phyloP scores from a whole-genome alignment of 2,888 invertebrate species.

The Urechis unicinctus region DNA sequence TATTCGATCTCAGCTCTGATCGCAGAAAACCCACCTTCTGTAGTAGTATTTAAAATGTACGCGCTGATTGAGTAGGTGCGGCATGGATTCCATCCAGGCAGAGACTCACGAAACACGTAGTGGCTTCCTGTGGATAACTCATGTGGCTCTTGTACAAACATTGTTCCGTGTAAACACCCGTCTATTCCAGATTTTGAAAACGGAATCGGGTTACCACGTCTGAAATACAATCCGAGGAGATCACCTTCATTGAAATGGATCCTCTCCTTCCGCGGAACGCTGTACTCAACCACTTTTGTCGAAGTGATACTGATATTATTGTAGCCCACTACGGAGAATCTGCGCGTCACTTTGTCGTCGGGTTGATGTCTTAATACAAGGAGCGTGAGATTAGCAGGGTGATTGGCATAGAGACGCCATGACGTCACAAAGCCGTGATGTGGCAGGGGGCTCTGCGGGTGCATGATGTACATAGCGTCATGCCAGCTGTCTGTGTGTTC shows the following conservation, averaged over 20 bases:
- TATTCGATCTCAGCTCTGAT: too few relatives aligned
- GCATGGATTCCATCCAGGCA: slow-evolving; percentile 11
- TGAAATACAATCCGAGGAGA: slow-evolving; percentile 8
- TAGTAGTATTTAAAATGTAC: slow-evolving; percentile 8
- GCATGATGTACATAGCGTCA: background rate
- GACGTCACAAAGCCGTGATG: background rate
- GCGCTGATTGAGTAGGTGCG: slow-evolving; percentile 8
- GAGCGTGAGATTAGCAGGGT: background rate
- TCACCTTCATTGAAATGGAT: slow-evolving; percentile 9
- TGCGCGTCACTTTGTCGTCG: background rate
- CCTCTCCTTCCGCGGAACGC: background rate
- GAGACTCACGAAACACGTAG: slow-evolving; percentile 6
- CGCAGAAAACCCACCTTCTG: too few relatives aligned
- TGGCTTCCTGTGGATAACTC: background rate
- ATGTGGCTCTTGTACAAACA: slow-evolving; percentile 5
- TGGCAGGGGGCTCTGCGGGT: background rate
- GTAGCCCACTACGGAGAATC: slow-evolving; percentile 1
- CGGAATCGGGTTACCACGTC: slow-evolving; percentile 6
- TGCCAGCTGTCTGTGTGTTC: background rate
- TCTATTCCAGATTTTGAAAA: slow-evolving; percentile 1
- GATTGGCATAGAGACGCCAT: background rate
- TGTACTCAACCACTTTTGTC: slow-evolving; percentile 3
- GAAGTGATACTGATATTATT: slow-evolving; percentile 1
- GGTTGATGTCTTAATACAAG: background rate
- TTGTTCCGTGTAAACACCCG: slow-evolving; percentile 3